Conservation (phyloP, 2,113 vertebrate genomes). For the Verasper variegatus region DNA sequence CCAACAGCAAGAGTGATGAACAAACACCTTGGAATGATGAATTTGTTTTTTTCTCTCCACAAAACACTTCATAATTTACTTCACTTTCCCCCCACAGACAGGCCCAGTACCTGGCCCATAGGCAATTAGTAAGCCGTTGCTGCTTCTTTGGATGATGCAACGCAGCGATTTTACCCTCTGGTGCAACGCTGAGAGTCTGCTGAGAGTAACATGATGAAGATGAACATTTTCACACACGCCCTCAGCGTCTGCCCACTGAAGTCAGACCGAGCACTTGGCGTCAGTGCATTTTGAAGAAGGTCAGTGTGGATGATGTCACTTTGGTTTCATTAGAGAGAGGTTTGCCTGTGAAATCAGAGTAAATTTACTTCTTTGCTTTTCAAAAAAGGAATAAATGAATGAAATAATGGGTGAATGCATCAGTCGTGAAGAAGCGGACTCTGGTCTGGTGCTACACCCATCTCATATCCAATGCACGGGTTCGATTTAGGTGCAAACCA, state of each 20-base stretch:
- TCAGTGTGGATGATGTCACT: neutral
- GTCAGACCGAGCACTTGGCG: neutral
- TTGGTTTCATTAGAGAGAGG: neutral
- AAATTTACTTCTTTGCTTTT: neutral
- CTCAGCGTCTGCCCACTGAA: slow-evolving; percentile 6
- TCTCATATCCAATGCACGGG: neutral
- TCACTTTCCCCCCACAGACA: slow-evolving; percentile 20
- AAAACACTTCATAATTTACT: slow-evolving; percentile 60
- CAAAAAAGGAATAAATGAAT: neutral
- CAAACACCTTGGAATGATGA: slow-evolving; percentile 17
- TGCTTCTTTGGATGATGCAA: slow-evolving; percentile 56
- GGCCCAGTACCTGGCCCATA: slow-evolving; percentile 12
- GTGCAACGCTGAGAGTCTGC: slow-evolving; percentile 35
- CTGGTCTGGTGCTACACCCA: neutral
- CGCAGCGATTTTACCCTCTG: slow-evolving; percentile 27
- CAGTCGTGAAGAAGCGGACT: neutral
- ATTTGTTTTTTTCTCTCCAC: slow-evolving; percentile 15
- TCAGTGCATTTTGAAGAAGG: neutral
- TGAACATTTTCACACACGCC: slow-evolving; percentile 17
- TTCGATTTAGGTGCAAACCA: neutral
- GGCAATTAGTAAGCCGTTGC: slow-evolving; percentile 38
- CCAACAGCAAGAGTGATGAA: slow-evolving; percentile 33
- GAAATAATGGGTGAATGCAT: neutral
- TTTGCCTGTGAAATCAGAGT: neutral
- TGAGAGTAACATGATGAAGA: slow-evolving; percentile 17